Evolutionary conservation across 2,797 vertebrate species (phyloP).

Genomic region (Pseudotriccus pelzelni): DNA sequence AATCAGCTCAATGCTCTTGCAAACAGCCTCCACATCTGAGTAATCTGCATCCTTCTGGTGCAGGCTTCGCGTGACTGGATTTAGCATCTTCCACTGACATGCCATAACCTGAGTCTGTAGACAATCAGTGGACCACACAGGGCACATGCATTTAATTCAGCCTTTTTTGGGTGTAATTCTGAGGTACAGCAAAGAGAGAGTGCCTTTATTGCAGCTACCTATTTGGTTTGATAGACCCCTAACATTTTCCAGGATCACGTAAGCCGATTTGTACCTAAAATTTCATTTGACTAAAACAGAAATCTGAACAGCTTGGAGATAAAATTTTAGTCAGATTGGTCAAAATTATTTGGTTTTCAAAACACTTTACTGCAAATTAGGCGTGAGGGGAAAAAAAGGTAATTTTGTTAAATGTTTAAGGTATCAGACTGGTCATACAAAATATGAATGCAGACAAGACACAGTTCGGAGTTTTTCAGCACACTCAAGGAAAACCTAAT

Average conservation of each 20-base stretch:
- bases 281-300: neutral
- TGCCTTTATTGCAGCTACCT: neutral
- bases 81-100: neutral
- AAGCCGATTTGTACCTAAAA: neutral
- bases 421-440: neutral
- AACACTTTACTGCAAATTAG: neutral
- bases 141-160: neutral
- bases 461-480: neutral
- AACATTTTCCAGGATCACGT: neutral
- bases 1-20: neutral
- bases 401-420: neutral
- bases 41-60: neutral
- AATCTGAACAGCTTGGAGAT: neutral
- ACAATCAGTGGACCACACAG: fast-evolving
- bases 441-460: neutral
- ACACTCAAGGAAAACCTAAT: neutral
- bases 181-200: neutral
- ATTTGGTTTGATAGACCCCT: neutral
- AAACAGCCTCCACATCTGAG: neutral
- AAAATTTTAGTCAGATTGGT: neutral
- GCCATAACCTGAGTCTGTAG: neutral
- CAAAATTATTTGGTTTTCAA: neutral
- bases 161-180: neutral
- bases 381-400: neutral
- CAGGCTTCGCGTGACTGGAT: neutral